Base-by-base conservation (phyloP, 2,113 vertebrate species). In the Plestiodon gilberti region DNA sequence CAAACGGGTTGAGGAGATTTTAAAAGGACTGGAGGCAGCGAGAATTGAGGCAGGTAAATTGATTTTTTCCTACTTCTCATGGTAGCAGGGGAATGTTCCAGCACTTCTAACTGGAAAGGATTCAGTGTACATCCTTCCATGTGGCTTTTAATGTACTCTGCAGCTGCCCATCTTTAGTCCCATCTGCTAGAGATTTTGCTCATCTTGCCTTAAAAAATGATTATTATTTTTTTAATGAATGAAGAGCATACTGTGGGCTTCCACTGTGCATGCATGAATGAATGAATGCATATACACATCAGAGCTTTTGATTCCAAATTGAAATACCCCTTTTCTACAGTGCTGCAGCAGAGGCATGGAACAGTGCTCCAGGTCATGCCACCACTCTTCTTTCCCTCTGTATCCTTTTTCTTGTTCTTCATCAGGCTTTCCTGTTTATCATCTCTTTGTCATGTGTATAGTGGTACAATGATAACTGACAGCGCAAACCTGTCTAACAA, bases 161-260 rank as follows among this genome's bases (percentile, higher is more conserved):
- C 93, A 94, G 94, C 94, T 94, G 92, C 88, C 90, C 81, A 84
- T 77, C 88, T 28, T 86, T 1, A 6, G 59, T 79, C 89, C 94
- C 93, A 94, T 94, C 94, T 95, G 93, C 87, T 87, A 78, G 89
- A 89, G 76, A 52, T 90, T 93, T 84, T 88, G 64, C 84, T 90
- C 82, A 78, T 89, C 81, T 77, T 79, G 84, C 65, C 84, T 92
- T 80, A 84, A 59, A 61, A 74, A 90, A 91, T 89, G 6, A 5
- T 14, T 79, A 23, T 87, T 38, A 71, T 30, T 74, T 89, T 73
- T 69, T 95, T 89, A 94, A 94, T 90, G 86, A 89, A 82, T 62
- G 82, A 2, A 0, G 57, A 1, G 62, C n/a, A n/a, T n/a, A n/a
- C n/a, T 62, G 61, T 2, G 6, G 79, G 23, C 35, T 2, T 84